Base-by-base conservation (phyloP, 1,140 invertebrate genomes). In the Eumeta japonica region DNA sequence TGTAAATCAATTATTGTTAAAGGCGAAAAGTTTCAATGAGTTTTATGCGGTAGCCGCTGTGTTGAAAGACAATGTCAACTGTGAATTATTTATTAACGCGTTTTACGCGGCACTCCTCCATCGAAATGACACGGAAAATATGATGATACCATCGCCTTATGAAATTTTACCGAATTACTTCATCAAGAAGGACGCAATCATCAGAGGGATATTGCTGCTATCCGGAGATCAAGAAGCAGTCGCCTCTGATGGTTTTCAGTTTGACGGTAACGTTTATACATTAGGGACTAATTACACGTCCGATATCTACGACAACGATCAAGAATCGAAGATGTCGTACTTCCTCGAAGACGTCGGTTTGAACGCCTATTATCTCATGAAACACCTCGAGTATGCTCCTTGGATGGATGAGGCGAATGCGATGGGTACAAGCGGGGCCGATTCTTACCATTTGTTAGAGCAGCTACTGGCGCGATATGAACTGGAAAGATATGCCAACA, bases 21-120 rank as follows among this genome's bases (percentile, higher is more conserved):
- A 64, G 14, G 74, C 78, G 2, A 76, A 75, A 35, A 65, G 78
- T 37, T 81, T 78, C 43, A 70, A 78, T 12, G 72, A 62, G 1
- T 81, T 82, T 45, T 77, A 72, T 47, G 78, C 77, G 45, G 70
- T 71, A 1, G 79, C 81, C 2, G 48, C 68, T 9, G 81, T 77
- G 75, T 75, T 77, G 4, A 58, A 77, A 0, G 66, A 73, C 37
- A 53, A 78, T 31, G 43, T 80, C 0, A 82, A 83, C 41, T 75
- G 78, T 52, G 76, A 70, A 2, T 46, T 78, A 12, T 83, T 76
- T 45, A 32, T 66, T 1, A 64, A 68, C 28, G 77, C 78, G 10
- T 46, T 83, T 17, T 77, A 75, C 30, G 52, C 70, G 12, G 75
- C 79, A 2, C 50, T 81, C 10, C 18, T 70, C 2, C 63, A 57